phyloP scores from a whole-genome alignment of 2,797 vertebrate genomes.

The Phataginus tricuspis region DNA sequence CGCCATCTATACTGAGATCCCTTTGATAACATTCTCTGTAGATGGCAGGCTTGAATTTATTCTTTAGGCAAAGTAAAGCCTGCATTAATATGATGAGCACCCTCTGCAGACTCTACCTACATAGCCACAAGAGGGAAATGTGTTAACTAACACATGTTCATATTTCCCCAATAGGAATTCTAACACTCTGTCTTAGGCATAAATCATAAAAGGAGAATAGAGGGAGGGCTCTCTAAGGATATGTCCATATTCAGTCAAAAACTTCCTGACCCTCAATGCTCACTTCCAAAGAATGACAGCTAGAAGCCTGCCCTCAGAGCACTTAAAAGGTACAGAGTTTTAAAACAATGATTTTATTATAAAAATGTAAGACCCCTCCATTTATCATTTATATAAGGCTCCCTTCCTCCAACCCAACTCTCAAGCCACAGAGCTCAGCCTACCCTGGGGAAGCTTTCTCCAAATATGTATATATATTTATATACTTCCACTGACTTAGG shows the following conservation, averaged over 20 bases:
- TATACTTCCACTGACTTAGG: neutral
- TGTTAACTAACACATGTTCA: conserved; percentile 28
- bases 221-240: neutral
- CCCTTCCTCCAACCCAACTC: neutral
- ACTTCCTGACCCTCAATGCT: neutral
- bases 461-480: neutral
- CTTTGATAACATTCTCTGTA: conserved; percentile 76
- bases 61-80: conserved; percentile 73
- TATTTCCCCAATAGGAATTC: conserved; percentile 40
- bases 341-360: neutral
- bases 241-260: neutral
- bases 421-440: too few species aligned
- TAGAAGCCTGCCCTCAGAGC: neutral
- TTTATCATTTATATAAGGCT: neutral
- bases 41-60: conserved; percentile 71
- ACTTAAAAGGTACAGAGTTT: neutral
- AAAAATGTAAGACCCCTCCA: neutral
- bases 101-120: conserved; percentile 30
- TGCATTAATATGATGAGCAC: conserved; percentile 48
- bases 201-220: neutral
- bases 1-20: conserved; percentile 70
- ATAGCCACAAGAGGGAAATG: conserved; percentile 32
- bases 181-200: neutral
- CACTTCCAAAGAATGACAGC: neutral
- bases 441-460: neutral